Percentiles rank a stretch among this genome's conserved stretches.
Conservation (phyloP, 2,113 vertebrate genomes). For the Aegithalos caudatus region DNA sequence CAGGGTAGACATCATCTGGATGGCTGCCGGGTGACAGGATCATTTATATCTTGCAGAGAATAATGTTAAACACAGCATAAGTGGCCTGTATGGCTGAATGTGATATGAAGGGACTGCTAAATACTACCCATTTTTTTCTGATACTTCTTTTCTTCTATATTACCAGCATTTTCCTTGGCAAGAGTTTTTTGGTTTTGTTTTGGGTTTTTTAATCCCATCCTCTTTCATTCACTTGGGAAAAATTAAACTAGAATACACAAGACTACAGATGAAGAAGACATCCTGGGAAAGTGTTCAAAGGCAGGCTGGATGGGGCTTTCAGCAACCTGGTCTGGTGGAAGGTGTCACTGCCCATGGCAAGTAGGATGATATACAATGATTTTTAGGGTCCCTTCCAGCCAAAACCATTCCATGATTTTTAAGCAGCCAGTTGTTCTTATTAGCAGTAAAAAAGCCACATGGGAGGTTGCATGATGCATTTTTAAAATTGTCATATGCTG, state of each 20-base stretch:
- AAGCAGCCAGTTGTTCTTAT: neutral
- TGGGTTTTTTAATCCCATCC: neutral
- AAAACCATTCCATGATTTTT: neutral
- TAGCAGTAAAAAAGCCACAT: neutral
- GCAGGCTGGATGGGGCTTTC: neutral
- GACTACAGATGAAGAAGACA: neutral
- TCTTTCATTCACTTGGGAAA: neutral
- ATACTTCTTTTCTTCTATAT: neutral
- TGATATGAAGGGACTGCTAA: neutral
- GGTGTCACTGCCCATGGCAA: fast-evolving
- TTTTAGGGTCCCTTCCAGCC: neutral
- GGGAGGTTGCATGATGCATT: neutral
- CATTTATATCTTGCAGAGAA: neutral
- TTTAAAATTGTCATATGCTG: neutral
- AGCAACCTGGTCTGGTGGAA: neutral
- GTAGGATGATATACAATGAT: neutral
- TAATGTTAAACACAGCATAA: neutral
- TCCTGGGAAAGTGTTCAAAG: neutral
- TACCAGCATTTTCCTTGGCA: neutral
- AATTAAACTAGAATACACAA: neutral
- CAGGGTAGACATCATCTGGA: neutral
- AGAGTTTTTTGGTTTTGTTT: neutral
- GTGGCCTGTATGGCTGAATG: neutral
- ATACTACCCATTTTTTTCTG: neutral
- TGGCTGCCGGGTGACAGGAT: neutral